phyloP scores from a whole-genome alignment of 37 sponge, comb jelly and placozoan genomes.

The Dysidea cf. avara region DNA sequence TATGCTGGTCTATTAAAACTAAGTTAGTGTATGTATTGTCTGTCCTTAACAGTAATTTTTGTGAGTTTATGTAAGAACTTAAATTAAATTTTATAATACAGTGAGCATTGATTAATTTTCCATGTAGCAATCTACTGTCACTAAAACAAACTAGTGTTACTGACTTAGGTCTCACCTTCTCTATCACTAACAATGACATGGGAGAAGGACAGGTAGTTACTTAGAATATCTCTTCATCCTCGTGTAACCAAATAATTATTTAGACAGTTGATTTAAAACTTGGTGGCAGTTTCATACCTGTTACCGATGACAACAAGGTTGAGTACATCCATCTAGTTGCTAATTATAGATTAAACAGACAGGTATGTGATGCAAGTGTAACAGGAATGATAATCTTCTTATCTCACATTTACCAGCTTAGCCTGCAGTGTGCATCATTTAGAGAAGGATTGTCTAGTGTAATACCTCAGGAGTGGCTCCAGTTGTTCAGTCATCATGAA shows the following conservation, averaged over 20 bases:
- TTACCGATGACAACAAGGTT: conserved; percentile 72
- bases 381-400: no score
- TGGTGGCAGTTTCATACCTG: conserved; percentile 65
- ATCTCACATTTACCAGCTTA: no score
- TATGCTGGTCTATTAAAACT: no score
- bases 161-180: conserved; percentile 86
- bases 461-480: conserved; percentile 74
- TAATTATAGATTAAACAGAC: conserved; percentile 76
- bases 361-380: no score
- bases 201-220: no score
- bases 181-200: conserved; percentile 45
- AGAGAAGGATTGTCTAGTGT: conserved; percentile 71
- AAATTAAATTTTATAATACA: no score
- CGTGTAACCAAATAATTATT: no score
- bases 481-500: conserved; percentile 74
- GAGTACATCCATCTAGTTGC: conserved; percentile 89
- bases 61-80: no score
- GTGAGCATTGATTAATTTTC: no score
- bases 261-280: conserved; percentile 78
- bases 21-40: no score
- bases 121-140: conserved; percentile 64
- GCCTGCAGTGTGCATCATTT: conserved; percentile 72
- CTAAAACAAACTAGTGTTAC: conserved; percentile 87
- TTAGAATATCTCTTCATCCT: no score
- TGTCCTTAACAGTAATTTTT: no score